Base-by-base conservation (phyloP, 2,113 vertebrate genomes). In the Orientallactaga bullata region DNA sequence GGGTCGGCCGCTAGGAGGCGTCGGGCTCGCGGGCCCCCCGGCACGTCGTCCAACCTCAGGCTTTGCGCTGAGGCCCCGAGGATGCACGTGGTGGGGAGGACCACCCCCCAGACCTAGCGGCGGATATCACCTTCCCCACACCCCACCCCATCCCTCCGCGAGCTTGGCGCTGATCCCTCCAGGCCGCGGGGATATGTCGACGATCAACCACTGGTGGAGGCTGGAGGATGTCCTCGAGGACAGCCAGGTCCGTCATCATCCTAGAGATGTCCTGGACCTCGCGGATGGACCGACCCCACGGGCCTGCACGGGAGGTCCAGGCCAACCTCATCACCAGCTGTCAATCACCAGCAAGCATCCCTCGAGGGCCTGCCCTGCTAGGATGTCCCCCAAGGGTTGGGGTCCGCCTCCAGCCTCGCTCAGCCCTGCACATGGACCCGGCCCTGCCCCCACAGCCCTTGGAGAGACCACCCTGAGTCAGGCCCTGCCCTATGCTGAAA, bases 151-250 rank as follows among this genome's bases (percentile, higher is more conserved):
- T n/a, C n/a, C n/a, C n/a, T n/a, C n/a, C n/a, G n/a, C n/a, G n/a
- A 23, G 87, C 92, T 74, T 91, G 39, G 91, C 92, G 55, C 93
- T 93, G 95, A 90, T 92, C 95, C 80, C 97, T 94, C 7, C 83
- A 80, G 95, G 94, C 91, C 66, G 37, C 85, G 3, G 66, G 73
- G 79, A 28, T 47, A 47, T 47, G 42, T 47, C 42, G 5, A 47
- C 5, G 42, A 47, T 8, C 42, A 47, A 47, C 42, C 42, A 47
- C n/a, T 47, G 5, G 42, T 8, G 42, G 42, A 47, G 42, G 42
- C 42, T 47, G 42, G 8, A 47, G 42, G 42, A 8, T 47, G 42
- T 47, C 42, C 42, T 47, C 42, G 42, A 47, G 42, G 42, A 8
- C 42, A 47, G 42, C 42, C 42, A 8, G 42, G 42, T 47, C 42